phyloP scores from a whole-genome alignment of 2,888 invertebrate species.

The Megalurothrips usitatus region DNA sequence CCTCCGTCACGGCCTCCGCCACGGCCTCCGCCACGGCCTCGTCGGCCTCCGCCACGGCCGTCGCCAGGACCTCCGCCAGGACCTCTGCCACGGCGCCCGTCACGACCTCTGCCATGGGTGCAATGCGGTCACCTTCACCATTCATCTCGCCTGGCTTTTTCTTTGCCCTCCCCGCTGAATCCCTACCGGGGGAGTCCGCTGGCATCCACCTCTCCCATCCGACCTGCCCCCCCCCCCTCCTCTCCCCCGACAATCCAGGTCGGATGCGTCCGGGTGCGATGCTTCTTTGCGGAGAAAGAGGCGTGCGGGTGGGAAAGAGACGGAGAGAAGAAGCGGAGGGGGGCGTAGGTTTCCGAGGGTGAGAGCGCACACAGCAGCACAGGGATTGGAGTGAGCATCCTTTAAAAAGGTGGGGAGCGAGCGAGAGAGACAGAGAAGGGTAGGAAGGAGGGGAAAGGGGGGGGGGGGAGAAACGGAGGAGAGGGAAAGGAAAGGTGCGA shows the following conservation, averaged over 20 bases:
- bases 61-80: too few relatives aligned
- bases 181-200: background rate
- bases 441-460: background rate
- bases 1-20: too few relatives aligned
- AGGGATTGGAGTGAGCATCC: slow-evolving; percentile 16
- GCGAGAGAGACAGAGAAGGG: too few relatives aligned
- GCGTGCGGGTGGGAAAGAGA: background rate
- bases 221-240: background rate
- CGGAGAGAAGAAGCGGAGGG: background rate
- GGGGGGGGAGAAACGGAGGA: background rate
- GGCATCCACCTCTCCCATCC: background rate
- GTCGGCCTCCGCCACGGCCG: too few relatives aligned
- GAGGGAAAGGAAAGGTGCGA: background rate
- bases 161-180: background rate
- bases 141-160: background rate
- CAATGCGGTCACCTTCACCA: slow-evolving; percentile 21
- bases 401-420: slow-evolving; percentile 17
- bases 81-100: too few relatives aligned
- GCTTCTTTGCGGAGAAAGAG: background rate
- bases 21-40: too few relatives aligned
- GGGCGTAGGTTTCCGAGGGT: background rate
- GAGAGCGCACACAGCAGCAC: background rate
- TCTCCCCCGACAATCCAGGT: slow-evolving; percentile 11
- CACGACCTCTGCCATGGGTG: background rate
- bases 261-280: slow-evolving; percentile 14